Evolutionary conservation across 1,140 invertebrate genomes (phyloP), one percentile per base, ranked within the genome.

Genomic region (Telenomus remus): DNA sequence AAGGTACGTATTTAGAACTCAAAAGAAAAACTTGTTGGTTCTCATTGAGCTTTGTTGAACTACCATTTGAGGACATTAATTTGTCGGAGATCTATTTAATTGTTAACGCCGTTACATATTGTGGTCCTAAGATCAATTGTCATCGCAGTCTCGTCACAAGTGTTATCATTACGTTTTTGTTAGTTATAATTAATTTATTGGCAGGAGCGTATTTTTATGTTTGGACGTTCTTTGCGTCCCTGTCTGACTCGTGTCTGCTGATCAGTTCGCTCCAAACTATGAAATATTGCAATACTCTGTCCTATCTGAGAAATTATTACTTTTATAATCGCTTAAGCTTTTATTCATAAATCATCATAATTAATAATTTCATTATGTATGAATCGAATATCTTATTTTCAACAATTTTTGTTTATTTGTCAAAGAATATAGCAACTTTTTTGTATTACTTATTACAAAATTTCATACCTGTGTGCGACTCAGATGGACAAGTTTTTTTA

Each of bases 101-200:
- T 44, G 15, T 48, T 65, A 60, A 55, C 57, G 19, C 54, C 51
- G 43, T 70, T 59, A 68, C 43, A 61, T 27, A 27, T 57, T 65
- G 48, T 61, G 73, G 65, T 78, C 75, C 61, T 69, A 74, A 60
- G 64, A 71, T 73, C 49, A 79, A 79, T 76, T 78, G 76, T 81
- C 76, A 70, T 78, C 75, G 76, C 68, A 81, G 76, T 80, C 63
- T 81, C 70, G 65, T 80, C 69, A 51, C 75, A 16, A 19, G 54
- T n/a, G 11, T 68, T 55, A 48, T 63, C 43, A 54, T 73, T 59
- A 11, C 48, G 73, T 59, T 63, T 48, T 50, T 61, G 43, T 50
- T 61, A 60, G 4, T 39, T 44, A 44, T 44, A 12, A 44, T 44
- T 44, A 13, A 1, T 27, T 44, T 69, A 80, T 77, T 79, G 80